Conservation (phyloP, 2,888 invertebrate species). For the Drosophila anomelani region DNA sequence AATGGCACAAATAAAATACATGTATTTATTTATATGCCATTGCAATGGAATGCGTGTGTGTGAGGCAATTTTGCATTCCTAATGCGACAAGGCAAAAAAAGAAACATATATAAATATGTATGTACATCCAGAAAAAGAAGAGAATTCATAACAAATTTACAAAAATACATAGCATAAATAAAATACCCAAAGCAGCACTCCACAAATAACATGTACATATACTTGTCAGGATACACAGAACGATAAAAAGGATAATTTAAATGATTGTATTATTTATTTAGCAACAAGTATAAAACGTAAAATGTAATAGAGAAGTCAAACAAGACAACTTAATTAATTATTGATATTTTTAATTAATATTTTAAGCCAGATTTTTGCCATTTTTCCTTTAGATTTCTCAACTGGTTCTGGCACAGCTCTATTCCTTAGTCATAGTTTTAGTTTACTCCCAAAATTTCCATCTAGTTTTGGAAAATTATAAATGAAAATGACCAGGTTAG, state of each 20-base stretch:
- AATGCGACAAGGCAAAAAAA: conserved; percentile 70
- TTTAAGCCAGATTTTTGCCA: too few species aligned
- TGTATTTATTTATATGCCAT: conserved; percentile 21
- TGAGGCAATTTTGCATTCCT: conserved; percentile 72
- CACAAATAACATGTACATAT: conserved; percentile 47
- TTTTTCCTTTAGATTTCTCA: too few species aligned
- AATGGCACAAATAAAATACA: conserved; percentile 42
- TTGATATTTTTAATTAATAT: too few species aligned
- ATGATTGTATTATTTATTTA: background rate
- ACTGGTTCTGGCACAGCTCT: too few species aligned
- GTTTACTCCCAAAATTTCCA: background rate
- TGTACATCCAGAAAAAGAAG: background rate
- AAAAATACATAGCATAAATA: conserved; percentile 71
- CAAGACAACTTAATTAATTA: too few species aligned
- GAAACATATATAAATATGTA: background rate
- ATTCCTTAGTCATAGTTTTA: too few species aligned
- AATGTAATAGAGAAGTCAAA: too few species aligned
- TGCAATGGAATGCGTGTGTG: conserved; percentile 27
- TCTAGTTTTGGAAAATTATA: background rate
- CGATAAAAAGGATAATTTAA: background rate
- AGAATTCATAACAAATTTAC: conserved; percentile 44
- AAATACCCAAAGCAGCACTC: conserved; percentile 54
- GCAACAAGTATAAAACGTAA: too few species aligned
- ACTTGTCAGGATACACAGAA: background rate
- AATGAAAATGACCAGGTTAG: background rate